These are phyloP conservation scores for Tenthredo distinguenda DNA, from an alignment of 2,888 invertebrate species.

Conservation along the genomic window DNA sequence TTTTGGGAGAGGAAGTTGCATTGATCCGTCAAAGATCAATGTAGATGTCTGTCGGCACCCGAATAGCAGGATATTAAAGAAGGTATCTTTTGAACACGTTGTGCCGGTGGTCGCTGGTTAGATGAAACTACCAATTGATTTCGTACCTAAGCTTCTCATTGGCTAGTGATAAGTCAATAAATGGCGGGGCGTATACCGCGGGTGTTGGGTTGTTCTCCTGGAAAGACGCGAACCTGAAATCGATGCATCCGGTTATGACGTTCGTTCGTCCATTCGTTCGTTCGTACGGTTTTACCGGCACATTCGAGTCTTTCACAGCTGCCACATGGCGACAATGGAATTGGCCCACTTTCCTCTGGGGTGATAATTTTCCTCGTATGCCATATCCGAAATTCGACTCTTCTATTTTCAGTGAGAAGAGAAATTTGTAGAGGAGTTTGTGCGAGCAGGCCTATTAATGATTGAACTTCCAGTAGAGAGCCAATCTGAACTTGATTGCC, in stretches of 20 bases:
- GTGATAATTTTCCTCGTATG: background rate
- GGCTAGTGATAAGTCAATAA: constrained; percentile 48
- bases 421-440: background rate
- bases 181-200: background rate
- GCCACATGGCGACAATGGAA: constrained; percentile 11
- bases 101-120: background rate
- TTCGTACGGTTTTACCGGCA: background rate
- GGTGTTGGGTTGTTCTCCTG: constrained; percentile 2
- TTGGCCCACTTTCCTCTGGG: constrained; percentile 35
- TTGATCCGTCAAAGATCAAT: constrained; percentile 46
- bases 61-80: constrained; percentile 34
- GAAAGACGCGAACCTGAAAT: constrained; percentile 30
- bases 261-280: background rate
- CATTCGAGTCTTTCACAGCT: constrained; percentile 3
- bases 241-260: constrained; percentile 34
- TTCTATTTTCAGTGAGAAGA: background rate
- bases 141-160: constrained; percentile 36
- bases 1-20: background rate
- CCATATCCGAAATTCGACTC: background rate
- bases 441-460: background rate
- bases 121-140: constrained; percentile 46
- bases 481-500: no score
- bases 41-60: constrained; percentile 28
- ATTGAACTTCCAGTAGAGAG: no score
- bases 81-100: constrained; percentile 31